These are phyloP conservation scores for Thysanoteuthis rhombus DNA, from an alignment of 2,888 invertebrate species.

Conservation along the genomic window DNA sequence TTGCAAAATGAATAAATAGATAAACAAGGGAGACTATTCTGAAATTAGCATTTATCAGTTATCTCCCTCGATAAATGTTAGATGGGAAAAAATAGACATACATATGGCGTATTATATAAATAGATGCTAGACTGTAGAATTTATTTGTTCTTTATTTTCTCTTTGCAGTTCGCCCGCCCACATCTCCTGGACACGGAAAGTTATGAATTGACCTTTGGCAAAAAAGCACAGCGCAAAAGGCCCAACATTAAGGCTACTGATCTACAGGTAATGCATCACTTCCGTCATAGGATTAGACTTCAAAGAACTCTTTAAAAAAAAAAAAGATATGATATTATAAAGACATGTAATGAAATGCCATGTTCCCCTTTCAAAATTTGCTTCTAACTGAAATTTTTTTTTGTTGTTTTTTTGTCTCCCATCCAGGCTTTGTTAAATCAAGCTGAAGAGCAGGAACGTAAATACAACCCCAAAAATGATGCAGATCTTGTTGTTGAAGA, in stretches of 20 bases:
- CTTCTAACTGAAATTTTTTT: neutral
- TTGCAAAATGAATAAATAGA: no score
- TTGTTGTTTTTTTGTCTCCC: neutral
- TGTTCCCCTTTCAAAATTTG: no score
- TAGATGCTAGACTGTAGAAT: neutral
- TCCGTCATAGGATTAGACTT: no score
- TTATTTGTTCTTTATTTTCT: neutral
- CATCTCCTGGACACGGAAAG: constrained; percentile 95
- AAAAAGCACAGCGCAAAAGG: constrained; percentile 89
- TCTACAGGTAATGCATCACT: constrained; percentile 73
- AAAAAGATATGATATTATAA: no score
- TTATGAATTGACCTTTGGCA: constrained; percentile 93
- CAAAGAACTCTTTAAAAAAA: no score
- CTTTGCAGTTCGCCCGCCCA: constrained; percentile 81
- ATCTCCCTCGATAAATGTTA: no score
- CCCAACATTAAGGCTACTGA: constrained; percentile 79
- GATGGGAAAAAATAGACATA: no score
- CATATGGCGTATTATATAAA: no score
- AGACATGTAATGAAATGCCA: no score
- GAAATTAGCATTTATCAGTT: no score
- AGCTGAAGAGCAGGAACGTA: constrained; percentile 78
- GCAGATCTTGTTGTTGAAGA: constrained; percentile 81
- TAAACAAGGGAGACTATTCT: no score
- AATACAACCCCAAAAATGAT: constrained; percentile 85
- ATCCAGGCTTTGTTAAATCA: constrained; percentile 74